Conservation (phyloP, 2,888 invertebrate species). For the Proisotoma minuta region DNA sequence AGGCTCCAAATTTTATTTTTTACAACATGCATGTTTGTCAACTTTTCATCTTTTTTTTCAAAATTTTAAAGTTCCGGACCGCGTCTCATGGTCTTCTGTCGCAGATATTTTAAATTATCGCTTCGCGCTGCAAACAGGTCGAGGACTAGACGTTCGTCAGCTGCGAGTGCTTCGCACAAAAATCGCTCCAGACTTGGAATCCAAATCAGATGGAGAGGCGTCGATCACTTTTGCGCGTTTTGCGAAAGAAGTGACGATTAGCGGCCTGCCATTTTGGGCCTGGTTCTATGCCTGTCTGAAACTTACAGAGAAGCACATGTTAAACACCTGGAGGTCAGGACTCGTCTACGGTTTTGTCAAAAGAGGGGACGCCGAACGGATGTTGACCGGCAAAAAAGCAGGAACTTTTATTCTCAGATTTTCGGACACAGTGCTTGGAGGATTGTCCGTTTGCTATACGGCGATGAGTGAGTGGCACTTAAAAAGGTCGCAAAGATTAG, state of each 20-base stretch:
- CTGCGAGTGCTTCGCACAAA: constrained; percentile 23
- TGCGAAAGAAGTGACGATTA: constrained; percentile 24
- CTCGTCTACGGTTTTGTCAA: constrained; percentile 31
- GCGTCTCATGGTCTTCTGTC: constrained; percentile 26
- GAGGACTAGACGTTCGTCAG: constrained; percentile 19
- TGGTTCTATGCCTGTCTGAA: constrained; percentile 34
- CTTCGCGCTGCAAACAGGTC: constrained; percentile 17
- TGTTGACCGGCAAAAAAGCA: constrained; percentile 11
- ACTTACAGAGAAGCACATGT: constrained; percentile 31
- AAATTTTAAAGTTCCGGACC: constrained; percentile 16
- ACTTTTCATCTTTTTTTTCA: too few relatives aligned
- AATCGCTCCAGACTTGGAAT: constrained; percentile 13
- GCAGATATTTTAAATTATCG: constrained; percentile 21
- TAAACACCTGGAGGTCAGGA: constrained; percentile 26
- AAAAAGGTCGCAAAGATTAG: background rate
- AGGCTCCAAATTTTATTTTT: too few relatives aligned
- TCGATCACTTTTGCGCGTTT: constrained; percentile 4
- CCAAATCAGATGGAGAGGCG: background rate
- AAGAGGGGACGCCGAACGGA: constrained; percentile 23
- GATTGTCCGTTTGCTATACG: constrained; percentile 21
- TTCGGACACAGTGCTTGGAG: constrained; percentile 29
- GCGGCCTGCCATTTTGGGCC: constrained; percentile 32
- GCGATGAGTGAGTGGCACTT: background rate
- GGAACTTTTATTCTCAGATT: constrained; percentile 37
- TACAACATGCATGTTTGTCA: too few relatives aligned